phyloP scores from a whole-genome alignment of 2,888 invertebrate species.

The Belgica antarctica region DNA sequence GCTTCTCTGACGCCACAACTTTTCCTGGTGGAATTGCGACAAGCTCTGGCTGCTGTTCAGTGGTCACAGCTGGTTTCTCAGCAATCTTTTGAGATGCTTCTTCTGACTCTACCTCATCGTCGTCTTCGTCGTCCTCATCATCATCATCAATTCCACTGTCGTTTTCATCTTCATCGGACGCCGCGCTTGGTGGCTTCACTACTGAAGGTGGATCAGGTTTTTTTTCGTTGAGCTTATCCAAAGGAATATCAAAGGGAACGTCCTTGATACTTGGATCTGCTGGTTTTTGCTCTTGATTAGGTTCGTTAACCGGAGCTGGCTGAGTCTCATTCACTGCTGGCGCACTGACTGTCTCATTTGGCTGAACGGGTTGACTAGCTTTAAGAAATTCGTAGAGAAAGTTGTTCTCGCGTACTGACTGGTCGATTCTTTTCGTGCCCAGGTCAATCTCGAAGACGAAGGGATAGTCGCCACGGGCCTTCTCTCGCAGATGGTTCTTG shows the following conservation, averaged over 20 bases:
- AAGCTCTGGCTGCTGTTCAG: background rate
- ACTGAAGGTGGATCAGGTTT: background rate
- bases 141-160: constrained; percentile 40
- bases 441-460: background rate
- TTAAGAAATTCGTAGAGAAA: constrained; percentile 32
- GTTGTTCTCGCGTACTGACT: constrained; percentile 23
- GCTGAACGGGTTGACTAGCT: constrained; percentile 25
- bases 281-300: background rate
- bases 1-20: background rate
- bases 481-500: constrained; percentile 26
- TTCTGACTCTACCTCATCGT: constrained; percentile 11
- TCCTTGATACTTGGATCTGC: background rate
- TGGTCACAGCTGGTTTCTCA: background rate
- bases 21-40: constrained; percentile 1
- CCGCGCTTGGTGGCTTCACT: background rate
- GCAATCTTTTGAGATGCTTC: background rate
- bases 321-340: background rate
- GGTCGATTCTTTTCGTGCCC: background rate
- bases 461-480: constrained; percentile 1
- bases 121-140: constrained; percentile 14
- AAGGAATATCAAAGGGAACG: background rate
- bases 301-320: background rate
- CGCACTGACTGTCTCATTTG: constrained; percentile 14
- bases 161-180: background rate
- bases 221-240: background rate